Evolutionary conservation across 2,113 vertebrate genomes (phyloP).

Genomic region (Nematolebias whitei): DNA sequence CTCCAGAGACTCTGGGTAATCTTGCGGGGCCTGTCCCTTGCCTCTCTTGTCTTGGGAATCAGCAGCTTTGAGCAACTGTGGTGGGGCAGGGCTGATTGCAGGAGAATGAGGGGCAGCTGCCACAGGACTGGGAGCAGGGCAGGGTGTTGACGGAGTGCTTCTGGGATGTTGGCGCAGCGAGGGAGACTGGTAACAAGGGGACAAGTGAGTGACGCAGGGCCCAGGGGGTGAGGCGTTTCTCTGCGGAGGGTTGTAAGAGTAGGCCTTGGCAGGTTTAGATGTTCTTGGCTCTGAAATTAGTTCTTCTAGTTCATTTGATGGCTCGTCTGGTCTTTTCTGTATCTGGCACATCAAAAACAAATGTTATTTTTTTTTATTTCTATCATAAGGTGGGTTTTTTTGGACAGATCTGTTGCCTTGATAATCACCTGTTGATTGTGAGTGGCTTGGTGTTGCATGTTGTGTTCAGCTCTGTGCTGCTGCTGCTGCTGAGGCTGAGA

Average conservation of each 20-base stretch:
- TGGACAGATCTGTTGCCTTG: neutral
- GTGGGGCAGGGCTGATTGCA: slow-evolving; percentile 83
- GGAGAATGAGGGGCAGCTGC: slow-evolving; percentile 83
- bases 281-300: slow-evolving; percentile 84
- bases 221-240: slow-evolving; percentile 78
- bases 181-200: slow-evolving; percentile 91
- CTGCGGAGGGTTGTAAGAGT: slow-evolving; percentile 84
- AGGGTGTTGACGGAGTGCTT: slow-evolving; percentile 89
- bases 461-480: slow-evolving; percentile 62
- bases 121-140: slow-evolving; percentile 80
- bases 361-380: neutral
- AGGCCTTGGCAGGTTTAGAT: slow-evolving; percentile 89
- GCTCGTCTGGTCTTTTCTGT: slow-evolving; percentile 88
- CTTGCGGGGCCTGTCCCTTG: slow-evolving; percentile 80
- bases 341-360: slow-evolving; percentile 44
- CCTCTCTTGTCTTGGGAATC: slow-evolving; percentile 83
- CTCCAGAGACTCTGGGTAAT: slow-evolving; percentile 85
- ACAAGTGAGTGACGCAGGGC: slow-evolving; percentile 82
- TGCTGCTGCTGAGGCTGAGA: slow-evolving; percentile 70
- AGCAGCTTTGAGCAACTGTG: slow-evolving; percentile 79
- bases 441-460: slow-evolving; percentile 68
- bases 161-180: slow-evolving; percentile 81
- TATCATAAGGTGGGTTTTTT: neutral
- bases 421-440: slow-evolving; percentile 73
- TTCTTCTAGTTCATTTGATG: slow-evolving; percentile 83